Base-by-base conservation (phyloP, 2,113 vertebrate species). In the Bubo scandiacus region DNA sequence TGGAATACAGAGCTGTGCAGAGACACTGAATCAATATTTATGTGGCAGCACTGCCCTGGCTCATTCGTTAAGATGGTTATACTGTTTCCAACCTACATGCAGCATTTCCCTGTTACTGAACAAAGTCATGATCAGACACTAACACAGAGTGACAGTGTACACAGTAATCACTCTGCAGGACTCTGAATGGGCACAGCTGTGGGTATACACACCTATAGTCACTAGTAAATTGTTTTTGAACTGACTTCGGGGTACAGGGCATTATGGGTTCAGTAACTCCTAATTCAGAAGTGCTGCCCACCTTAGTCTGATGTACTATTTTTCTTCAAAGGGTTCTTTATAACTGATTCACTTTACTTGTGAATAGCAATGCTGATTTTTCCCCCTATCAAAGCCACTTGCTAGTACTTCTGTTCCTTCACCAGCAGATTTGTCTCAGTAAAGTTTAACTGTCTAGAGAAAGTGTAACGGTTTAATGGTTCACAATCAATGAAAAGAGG, bases 121-220 rank as follows among this genome's bases (percentile, higher is more conserved):
- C 29, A 67, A 73, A 95, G 68, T 38, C 42, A 63, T 2, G 58
- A 63, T 26, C 59, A 70, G 83, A 78, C 51, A 67, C 72, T 79
- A 92, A 86, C 72, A 71, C 51, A 78, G 82, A 81, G 80, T 88
- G 80, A 95, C 92, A 91, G 10, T 3, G 38, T 67, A 74, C 63
- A 32, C 29, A 71, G 42, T 15, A 45, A 80, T 42, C 67, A 55
- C 42, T 47, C 72, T 58, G 71, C 67, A 63, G 58, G 58, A 66
- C 32, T 52, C 72, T 18, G 30, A 40, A 40, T 15, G 30, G 62
- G 85, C 52, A 73, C 36, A 74, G 63, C 59, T 9, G 2, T 5
- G 9, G 20, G 12, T 27, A 57, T 30, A 10, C 51, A 54, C 45
- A 81, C 34, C 16, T 66, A 27, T 2, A 40, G 42, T 32, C 70